Percentiles rank a stretch among this genome's conserved stretches.
Conservation (phyloP, 2,113 vertebrate genomes). For the Brachionichthys hirsutus region DNA sequence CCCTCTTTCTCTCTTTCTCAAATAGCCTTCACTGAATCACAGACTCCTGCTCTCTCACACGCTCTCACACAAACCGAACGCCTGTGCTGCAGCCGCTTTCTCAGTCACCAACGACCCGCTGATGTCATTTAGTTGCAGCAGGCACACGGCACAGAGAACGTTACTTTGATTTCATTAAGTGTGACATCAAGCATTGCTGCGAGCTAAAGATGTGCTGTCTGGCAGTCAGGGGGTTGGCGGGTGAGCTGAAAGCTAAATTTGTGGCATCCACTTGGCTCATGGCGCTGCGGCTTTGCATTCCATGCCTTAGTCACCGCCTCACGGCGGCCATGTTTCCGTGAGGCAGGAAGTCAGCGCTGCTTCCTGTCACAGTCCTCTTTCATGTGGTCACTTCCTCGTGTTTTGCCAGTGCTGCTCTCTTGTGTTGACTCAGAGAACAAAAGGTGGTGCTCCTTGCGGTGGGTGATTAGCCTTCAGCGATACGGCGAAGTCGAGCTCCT, state of each 20-base stretch:
- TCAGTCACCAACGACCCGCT: conserved; percentile 30
- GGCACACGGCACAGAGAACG: conserved; percentile 31
- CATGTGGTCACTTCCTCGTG: conserved; percentile 82
- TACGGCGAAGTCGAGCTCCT: not conserved
- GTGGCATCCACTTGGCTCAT: conserved; percentile 48
- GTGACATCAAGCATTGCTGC: conserved; percentile 40
- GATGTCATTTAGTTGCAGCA: conserved; percentile 23
- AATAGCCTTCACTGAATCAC: conserved; percentile 35
- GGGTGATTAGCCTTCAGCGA: conserved; percentile 6
- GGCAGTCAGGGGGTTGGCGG: not conserved
- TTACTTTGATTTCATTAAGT: conserved; percentile 32
- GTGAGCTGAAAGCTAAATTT: conserved; percentile 20
- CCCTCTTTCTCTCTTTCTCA: conserved; percentile 48
- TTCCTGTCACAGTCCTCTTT: conserved; percentile 80
- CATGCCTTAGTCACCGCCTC: conserved; percentile 62
- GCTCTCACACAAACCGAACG: conserved; percentile 20
- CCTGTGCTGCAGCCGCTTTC: conserved; percentile 22
- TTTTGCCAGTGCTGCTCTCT: conserved; percentile 60
- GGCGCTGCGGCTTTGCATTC: conserved; percentile 55
- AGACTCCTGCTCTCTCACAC: not conserved
- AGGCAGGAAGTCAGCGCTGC: conserved; percentile 77
- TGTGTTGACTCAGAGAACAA: conserved; percentile 56
- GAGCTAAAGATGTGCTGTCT: conserved; percentile 45
- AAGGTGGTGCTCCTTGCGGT: conserved; percentile 38
- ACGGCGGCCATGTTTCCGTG: conserved; percentile 72